These are phyloP conservation scores for Zosterops japonicus DNA, from an alignment of 2,113 vertebrate species.

Conservation along the genomic window DNA sequence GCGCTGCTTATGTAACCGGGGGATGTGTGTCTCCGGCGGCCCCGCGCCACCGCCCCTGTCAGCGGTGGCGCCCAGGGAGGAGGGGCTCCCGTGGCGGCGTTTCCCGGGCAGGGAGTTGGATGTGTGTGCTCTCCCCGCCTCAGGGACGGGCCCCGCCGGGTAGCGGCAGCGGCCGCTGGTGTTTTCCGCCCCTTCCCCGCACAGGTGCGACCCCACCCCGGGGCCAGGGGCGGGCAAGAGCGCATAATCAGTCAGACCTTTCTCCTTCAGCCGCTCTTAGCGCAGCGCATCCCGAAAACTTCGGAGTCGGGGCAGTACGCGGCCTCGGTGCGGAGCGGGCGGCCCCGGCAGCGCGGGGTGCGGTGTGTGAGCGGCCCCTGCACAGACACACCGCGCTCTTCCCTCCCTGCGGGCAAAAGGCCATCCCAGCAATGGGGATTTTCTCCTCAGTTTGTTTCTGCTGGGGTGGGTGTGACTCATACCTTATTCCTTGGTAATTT, in stretches of 20 bases:
- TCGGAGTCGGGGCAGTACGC: accelerated
- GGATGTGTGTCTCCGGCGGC: not conserved
- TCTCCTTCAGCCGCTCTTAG: accelerated
- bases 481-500: not conserved
- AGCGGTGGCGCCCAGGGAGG: accelerated
- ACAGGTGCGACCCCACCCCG: not conserved
- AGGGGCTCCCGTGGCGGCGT: not conserved
- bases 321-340: too few relatives aligned
- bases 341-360: accelerated
- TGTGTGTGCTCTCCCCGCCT: too few relatives aligned
- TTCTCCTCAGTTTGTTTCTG: not conserved
- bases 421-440: not conserved
- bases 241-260: accelerated
- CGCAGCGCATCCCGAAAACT: too few relatives aligned
- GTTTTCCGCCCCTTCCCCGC: too few relatives aligned
- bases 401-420: not conserved
- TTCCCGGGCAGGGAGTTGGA: accelerated
- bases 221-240: accelerated
- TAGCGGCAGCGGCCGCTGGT: not conserved
- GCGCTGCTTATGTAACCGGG: not conserved
- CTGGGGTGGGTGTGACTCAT: not conserved
- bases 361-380: not conserved
- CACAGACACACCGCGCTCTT: accelerated
- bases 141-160: accelerated
- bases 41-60: not conserved